These are phyloP conservation scores for Pectinophora gossypiella DNA, from an alignment of 1,140 invertebrate species.

Conservation along the genomic window DNA sequence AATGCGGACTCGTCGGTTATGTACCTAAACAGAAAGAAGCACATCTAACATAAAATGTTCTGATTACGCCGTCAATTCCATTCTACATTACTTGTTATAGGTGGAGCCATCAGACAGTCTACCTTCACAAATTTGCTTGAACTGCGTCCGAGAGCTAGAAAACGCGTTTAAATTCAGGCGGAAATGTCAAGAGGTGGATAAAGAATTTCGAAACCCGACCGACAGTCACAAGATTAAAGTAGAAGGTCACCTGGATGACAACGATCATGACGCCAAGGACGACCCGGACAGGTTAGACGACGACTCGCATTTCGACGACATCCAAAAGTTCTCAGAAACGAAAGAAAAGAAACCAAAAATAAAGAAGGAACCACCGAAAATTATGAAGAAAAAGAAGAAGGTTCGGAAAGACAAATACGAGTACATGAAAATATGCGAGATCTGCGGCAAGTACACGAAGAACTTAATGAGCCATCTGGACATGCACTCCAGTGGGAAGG, in stretches of 20 bases:
- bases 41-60: too few species aligned
- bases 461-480: constrained; percentile 73
- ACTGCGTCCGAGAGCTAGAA: constrained; percentile 54
- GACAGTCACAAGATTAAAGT: constrained; percentile 32
- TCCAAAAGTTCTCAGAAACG: constrained; percentile 6
- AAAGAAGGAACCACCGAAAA: constrained; percentile 25
- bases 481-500: constrained; percentile 73
- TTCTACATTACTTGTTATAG: too few species aligned
- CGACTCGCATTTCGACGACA: neutral
- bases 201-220: constrained; percentile 28
- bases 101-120: constrained; percentile 52
- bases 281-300: neutral
- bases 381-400: constrained; percentile 33
- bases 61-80: too few species aligned
- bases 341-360: constrained; percentile 29
- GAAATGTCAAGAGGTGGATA: constrained; percentile 64
- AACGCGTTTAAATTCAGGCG: constrained; percentile 63
- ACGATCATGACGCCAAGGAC: constrained; percentile 11
- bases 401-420: constrained; percentile 46
- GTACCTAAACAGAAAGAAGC: too few species aligned
- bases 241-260: constrained; percentile 23
- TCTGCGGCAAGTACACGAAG: constrained; percentile 64
- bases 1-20: too few species aligned
- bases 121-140: constrained; percentile 59
- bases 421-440: constrained; percentile 69